These are phyloP conservation scores for Protodeltote pygarga DNA, from an alignment of 2,888 invertebrate genomes.

Conservation along the genomic window DNA sequence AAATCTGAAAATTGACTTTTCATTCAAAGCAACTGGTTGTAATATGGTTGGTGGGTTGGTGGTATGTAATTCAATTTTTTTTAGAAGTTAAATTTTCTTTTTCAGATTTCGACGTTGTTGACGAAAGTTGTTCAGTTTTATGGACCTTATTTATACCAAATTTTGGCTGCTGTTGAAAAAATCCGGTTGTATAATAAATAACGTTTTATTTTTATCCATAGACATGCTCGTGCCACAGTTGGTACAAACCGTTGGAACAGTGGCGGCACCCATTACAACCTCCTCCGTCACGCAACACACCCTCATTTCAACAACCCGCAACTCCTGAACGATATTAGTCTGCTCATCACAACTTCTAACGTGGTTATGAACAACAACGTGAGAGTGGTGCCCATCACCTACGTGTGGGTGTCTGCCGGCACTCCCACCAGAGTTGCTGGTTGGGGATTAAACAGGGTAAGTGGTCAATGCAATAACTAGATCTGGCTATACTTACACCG, in stretches of 20 bases:
- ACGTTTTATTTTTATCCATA: too few relatives aligned
- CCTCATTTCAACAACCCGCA: constrained; percentile 54
- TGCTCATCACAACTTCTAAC: constrained; percentile 51
- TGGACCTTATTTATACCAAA: too few relatives aligned
- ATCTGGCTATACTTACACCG: background rate
- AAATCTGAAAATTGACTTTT: too few relatives aligned
- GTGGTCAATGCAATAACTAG: constrained; percentile 8
- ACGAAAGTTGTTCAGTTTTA: too few relatives aligned
- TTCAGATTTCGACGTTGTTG: too few relatives aligned
- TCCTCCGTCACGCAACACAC: constrained; percentile 65
- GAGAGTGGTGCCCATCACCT: constrained; percentile 44
- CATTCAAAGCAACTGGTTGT: too few relatives aligned
- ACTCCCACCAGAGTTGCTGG: constrained; percentile 56
- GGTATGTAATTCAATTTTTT: too few relatives aligned
- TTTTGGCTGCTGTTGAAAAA: too few relatives aligned
- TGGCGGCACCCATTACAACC: constrained; percentile 57
- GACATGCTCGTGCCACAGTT: constrained; percentile 58
- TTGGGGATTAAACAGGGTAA: constrained; percentile 67
- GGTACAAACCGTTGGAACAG: constrained; percentile 66
- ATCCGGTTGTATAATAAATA: too few relatives aligned
- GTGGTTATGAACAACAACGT: constrained; percentile 38
- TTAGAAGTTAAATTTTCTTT: too few relatives aligned
- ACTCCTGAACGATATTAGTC: constrained; percentile 69
- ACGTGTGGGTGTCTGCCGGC: constrained; percentile 40
- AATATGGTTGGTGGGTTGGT: too few relatives aligned